Conservation (phyloP, 2,797 vertebrate species). For the Phylloscopus collybita region DNA sequence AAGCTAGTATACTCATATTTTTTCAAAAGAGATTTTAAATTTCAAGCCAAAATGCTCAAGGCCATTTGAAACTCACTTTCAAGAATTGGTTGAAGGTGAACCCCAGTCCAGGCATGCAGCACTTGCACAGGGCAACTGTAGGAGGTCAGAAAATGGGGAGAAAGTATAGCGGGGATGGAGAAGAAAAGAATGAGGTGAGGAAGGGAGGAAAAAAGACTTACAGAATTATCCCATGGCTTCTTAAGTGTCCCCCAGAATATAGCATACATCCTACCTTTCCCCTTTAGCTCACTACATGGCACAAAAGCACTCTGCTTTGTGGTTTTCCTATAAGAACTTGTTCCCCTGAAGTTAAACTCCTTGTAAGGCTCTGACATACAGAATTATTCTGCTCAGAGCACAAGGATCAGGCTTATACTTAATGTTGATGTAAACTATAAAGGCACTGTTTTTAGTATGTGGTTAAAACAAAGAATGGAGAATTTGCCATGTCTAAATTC, state of each 20-base stretch:
- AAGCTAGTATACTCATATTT: background rate
- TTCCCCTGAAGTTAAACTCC: background rate
- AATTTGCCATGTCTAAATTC: background rate
- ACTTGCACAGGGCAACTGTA: background rate
- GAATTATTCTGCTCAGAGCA: background rate
- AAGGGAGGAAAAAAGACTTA: background rate
- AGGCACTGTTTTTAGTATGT: background rate
- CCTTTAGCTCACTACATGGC: background rate
- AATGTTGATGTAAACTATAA: background rate
- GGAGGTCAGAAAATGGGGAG: background rate
- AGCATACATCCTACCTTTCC: background rate
- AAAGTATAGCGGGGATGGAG: background rate
- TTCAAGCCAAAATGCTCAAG: background rate
- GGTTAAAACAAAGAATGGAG: conserved; percentile 5
- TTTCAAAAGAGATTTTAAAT: conserved; percentile 9
- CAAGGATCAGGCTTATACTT: background rate
- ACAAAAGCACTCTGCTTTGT: background rate
- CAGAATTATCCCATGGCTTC: background rate
- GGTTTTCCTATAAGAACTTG: background rate
- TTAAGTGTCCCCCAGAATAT: background rate
- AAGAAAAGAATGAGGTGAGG: background rate
- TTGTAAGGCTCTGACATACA: background rate
- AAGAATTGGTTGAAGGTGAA: conserved; percentile 2
- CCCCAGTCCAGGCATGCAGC: background rate
- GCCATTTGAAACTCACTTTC: background rate